Percentiles rank a stretch among this genome's conserved stretches.
phyloP scores from a whole-genome alignment of 2,797 vertebrate species.

The Valencia hispanica region DNA sequence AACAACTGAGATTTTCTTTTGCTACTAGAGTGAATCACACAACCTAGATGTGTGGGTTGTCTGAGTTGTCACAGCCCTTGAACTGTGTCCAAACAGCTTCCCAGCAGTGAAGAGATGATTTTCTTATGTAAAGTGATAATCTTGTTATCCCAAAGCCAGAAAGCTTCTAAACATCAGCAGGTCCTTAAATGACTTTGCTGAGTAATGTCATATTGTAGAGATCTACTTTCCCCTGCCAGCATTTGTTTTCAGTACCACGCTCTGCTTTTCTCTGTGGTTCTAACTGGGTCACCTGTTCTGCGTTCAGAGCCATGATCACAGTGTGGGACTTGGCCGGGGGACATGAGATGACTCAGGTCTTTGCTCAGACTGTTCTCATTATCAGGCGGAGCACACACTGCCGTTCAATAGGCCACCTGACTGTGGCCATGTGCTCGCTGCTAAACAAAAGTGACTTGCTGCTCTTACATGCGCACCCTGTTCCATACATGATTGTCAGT shows the following conservation, averaged over 20 bases:
- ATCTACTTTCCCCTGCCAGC: neutral
- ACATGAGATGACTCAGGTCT: constrained; percentile 71
- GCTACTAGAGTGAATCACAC: neutral
- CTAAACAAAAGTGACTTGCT: constrained; percentile 52
- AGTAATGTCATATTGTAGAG: neutral
- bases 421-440: constrained; percentile 64
- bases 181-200: constrained; percentile 16
- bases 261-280: constrained; percentile 18
- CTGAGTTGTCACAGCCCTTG: constrained; percentile 28
- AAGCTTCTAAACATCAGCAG: constrained; percentile 39
- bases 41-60: constrained; percentile 28
- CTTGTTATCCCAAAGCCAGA: constrained; percentile 32
- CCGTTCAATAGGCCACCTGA: constrained; percentile 53
- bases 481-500: constrained; percentile 8
- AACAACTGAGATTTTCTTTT: neutral
- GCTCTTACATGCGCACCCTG: constrained; percentile 43
- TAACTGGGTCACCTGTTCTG: constrained; percentile 62
- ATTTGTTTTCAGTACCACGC: constrained; percentile 9
- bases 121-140: constrained; percentile 40
- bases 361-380: constrained; percentile 61
- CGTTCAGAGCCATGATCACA: constrained; percentile 52
- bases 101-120: constrained; percentile 28
- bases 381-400: constrained; percentile 56
- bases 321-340: constrained; percentile 60
- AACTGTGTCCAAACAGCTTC: constrained; percentile 32